Evolutionary conservation across 64 coral and sea anemone genomes (phyloP).

Genomic region (Acropora tenuis): DNA sequence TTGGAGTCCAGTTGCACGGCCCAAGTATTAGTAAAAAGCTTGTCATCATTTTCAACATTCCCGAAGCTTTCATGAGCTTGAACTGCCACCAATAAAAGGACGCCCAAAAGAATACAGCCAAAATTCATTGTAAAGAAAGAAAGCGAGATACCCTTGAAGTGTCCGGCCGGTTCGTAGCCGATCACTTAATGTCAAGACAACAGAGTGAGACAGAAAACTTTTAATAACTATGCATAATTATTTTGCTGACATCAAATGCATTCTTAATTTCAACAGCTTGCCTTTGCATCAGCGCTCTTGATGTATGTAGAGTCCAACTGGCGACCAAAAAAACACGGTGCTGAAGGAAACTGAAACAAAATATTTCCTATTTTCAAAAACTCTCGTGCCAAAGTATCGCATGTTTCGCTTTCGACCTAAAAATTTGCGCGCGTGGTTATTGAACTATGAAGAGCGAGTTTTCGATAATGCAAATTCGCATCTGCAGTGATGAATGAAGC

Average conservation of each 20-base stretch:
- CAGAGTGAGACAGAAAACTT: neutral
- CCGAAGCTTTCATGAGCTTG: slow-evolving; percentile 12
- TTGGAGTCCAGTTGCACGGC: slow-evolving; percentile 79
- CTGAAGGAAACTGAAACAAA: neutral
- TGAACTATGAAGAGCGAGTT: neutral
- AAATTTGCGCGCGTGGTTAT: neutral
- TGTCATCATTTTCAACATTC: slow-evolving; percentile 12
- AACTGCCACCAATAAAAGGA: slow-evolving; percentile 4
- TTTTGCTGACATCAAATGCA: neutral
- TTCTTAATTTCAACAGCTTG: neutral
- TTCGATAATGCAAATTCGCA: neutral
- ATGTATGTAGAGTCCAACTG: neutral
- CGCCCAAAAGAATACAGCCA: neutral
- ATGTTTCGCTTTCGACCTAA: neutral
- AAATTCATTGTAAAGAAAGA: neutral
- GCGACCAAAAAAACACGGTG: neutral
- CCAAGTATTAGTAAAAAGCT: slow-evolving; percentile 51
- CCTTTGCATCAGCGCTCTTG: neutral
- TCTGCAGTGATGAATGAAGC: neutral
- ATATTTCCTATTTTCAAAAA: neutral
- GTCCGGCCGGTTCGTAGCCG: neutral
- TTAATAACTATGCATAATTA: slow-evolving; percentile 40
- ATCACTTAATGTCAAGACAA: neutral
- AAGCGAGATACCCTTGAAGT: neutral
- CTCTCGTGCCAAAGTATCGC: too few species aligned